Evolutionary conservation across 2,888 invertebrate species (phyloP).

Genomic region (Linyphia triangularis): DNA sequence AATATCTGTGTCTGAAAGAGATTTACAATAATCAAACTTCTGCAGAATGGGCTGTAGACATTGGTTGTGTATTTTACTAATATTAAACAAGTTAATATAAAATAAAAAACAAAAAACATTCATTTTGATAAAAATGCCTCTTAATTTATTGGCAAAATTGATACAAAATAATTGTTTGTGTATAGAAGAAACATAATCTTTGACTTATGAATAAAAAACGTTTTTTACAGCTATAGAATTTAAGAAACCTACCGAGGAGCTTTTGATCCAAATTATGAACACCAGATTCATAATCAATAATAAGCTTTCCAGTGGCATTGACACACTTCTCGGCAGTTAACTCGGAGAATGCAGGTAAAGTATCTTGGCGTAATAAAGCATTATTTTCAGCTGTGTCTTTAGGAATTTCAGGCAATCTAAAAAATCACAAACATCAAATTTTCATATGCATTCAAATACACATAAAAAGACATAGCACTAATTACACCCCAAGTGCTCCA

Average conservation of each 20-base stretch:
- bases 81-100: no score
- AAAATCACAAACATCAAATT: not conserved
- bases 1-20: conserved; percentile 77
- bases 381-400: conserved; percentile 88
- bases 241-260: conserved; percentile 80
- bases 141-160: no score
- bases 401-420: conserved; percentile 82
- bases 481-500: no score
- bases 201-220: conserved; percentile 26
- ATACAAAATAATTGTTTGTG: no score
- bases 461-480: no score
- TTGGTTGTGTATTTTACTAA: no score
- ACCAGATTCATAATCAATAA: conserved; percentile 89
- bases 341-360: conserved; percentile 89
- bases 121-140: no score
- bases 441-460: no score
- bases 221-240: no score
- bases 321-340: conserved; percentile 91
- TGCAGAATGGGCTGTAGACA: no score
- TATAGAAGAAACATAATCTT: no score
- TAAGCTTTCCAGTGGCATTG: conserved; percentile 90
- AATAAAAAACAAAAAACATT: no score
- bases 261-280: conserved; percentile 85
- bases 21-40: not conserved
- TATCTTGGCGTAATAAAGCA: conserved; percentile 85